Evolutionary conservation across 2,888 invertebrate genomes (phyloP), one percentile per base, ranked within the genome.

Genomic region (Apoderus coryli): DNA sequence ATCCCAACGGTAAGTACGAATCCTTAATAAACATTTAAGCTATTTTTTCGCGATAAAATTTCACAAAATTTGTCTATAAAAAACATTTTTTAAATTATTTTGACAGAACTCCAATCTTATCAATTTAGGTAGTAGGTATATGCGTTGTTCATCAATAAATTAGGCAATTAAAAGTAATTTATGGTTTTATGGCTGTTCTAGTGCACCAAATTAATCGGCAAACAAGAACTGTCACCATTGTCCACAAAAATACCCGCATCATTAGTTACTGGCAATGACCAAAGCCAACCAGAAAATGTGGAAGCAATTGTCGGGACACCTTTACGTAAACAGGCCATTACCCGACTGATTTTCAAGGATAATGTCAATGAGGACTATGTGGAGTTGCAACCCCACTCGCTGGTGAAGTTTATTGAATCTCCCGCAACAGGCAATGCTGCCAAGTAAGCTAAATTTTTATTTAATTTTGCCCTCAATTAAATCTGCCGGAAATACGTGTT

Each of bases 1-100:
- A 15, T 39, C 12, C 32, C 31, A 31, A 37, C 35, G 29, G 45
- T 45, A 38, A 43, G 44, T 44, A 32, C 16, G 22, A 10, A 10
- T 5, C 23, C 11, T 36, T 27, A 4, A 14, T 9, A 10, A n/a
- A n/a, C 5, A 14, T 27, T 19, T 28, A 11, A 13, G n/a, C n/a
- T 16, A 12, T 27, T 25, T n/a, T n/a, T n/a, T n/a, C n/a, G n/a
- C n/a, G n/a, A n/a, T n/a, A n/a, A n/a, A n/a, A n/a, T n/a, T n/a
- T n/a, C n/a, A n/a, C n/a, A n/a, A n/a, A n/a, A n/a, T n/a, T n/a
- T n/a, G n/a, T n/a, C n/a, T n/a, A n/a, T n/a, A n/a, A n/a, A n/a
- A n/a, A n/a, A n/a, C n/a, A n/a, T n/a, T n/a, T n/a, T n/a, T n/a
- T n/a, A n/a, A n/a, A n/a, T n/a, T n/a, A n/a, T n/a, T n/a, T n/a